A percentile compares a stretch with the other conserved stretches of the same genome.
Evolutionary conservation across 2,113 vertebrate species (phyloP).

Genomic region (Lepidiolamprologus cunningtoni): DNA sequence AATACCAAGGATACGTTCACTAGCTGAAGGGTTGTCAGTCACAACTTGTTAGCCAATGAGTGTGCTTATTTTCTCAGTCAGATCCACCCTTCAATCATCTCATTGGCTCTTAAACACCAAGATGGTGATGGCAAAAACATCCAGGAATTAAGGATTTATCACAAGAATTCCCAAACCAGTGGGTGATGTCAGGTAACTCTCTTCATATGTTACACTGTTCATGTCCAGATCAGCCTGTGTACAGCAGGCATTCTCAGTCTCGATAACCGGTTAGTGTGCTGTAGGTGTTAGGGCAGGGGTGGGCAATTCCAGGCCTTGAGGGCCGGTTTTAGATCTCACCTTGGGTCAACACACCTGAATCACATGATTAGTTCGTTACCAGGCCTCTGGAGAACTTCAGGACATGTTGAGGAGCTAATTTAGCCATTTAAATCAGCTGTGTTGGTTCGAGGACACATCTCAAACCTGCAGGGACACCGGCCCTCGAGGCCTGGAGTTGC

Average conservation of each 20-base stretch:
- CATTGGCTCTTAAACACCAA: background rate
- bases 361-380: background rate
- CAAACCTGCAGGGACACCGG: background rate
- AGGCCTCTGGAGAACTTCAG: background rate
- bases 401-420: background rate
- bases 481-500: background rate
- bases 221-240: background rate
- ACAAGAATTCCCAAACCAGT: background rate
- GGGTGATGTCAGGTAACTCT: accelerated
- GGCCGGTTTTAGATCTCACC: background rate
- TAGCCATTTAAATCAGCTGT: accelerated
- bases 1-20: accelerated
- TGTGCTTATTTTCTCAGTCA: background rate
- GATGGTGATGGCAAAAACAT: background rate
- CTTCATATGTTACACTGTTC: background rate
- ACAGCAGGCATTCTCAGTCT: background rate
- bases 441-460: background rate
- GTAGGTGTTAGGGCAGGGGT: background rate
- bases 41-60: background rate
- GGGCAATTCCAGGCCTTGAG: accelerated
- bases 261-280: background rate
- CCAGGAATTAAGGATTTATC: background rate
- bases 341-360: background rate
- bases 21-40: background rate
- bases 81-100: background rate